Base-by-base conservation (phyloP, 2,797 vertebrate genomes). In the Chromobotia macracanthus region DNA sequence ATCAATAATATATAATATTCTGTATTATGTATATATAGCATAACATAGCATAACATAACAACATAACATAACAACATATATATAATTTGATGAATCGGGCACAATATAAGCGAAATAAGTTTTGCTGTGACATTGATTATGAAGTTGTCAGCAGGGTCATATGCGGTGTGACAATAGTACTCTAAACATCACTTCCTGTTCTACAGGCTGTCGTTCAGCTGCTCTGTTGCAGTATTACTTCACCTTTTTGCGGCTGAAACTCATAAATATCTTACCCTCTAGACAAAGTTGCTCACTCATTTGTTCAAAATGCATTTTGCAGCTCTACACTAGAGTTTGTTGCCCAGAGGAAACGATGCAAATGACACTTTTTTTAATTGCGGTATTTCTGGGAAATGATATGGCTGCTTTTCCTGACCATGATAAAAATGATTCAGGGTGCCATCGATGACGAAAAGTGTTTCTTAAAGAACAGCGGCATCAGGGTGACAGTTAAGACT, bases 1-100 rank as follows among this genome's bases (percentile, higher is more conserved):
- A n/a, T n/a, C n/a, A n/a, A n/a, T n/a, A n/a, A n/a, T n/a, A n/a
- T n/a, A n/a, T n/a, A n/a, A n/a, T n/a, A n/a, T n/a, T n/a, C n/a
- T n/a, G n/a, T n/a, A n/a, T n/a, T n/a, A n/a, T n/a, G n/a, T n/a
- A n/a, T n/a, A n/a, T n/a, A n/a, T n/a, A n/a, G n/a, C n/a, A 71
- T 16, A 21, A 35, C 31, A 35, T 35, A 35, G 6, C 31, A 35
- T 35, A 35, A 35, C 31, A 35, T 35, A 35, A 35, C 60, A 31
- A 48, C 80, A 72, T 72, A 69, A 75, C 7, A 35, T 35, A 35
- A 35, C 31, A n/a, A n/a, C n/a, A n/a, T n/a, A n/a, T n/a, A n/a
- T n/a, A 35, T 35, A 6, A 35, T 3, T 35, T 2, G 6, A 35
- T 35, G 31, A 35, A 35, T 35, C 6, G 31, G 31, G 6, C 31